Percentiles rank a stretch among this genome's conserved stretches.
Conservation (phyloP, 1,140 invertebrate genomes). For the Drosophila orosa region DNA sequence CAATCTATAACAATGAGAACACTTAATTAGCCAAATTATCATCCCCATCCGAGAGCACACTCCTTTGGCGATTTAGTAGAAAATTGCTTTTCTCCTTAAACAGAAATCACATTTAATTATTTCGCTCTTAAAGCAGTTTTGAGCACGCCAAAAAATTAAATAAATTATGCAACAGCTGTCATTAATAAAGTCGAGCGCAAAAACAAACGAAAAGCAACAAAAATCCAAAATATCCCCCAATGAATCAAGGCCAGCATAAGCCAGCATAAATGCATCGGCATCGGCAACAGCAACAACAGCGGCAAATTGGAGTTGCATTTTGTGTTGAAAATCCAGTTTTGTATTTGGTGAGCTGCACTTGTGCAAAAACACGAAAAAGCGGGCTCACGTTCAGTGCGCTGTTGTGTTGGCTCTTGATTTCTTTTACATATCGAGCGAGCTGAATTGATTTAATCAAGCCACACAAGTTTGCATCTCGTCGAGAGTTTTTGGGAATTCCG, state of each 20-base stretch:
- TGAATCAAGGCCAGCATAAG: constrained; percentile 77
- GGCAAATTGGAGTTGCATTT: constrained; percentile 73
- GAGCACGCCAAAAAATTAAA: constrained; percentile 72
- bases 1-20: neutral
- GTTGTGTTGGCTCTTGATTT: constrained; percentile 34
- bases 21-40: constrained; percentile 30
- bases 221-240: constrained; percentile 72
- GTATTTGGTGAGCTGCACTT: constrained; percentile 78
- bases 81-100: constrained; percentile 54
- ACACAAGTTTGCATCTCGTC: constrained; percentile 46
- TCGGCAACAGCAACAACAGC: constrained; percentile 17
- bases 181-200: constrained; percentile 78
- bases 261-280: constrained; percentile 73
- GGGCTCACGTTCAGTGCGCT: constrained; percentile 13
- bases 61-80: constrained; percentile 36
- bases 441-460: constrained; percentile 68
- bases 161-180: constrained; percentile 82
- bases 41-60: constrained; percentile 2
- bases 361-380: constrained; percentile 35
- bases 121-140: constrained; percentile 54
- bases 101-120: constrained; percentile 68
- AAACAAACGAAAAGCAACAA: constrained; percentile 37
- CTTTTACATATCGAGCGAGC: constrained; percentile 41
- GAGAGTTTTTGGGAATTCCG: constrained; percentile 8
- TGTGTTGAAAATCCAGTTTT: constrained; percentile 81